A percentile compares a stretch with the other conserved stretches of the same genome.
phyloP scores from a whole-genome alignment of 2,113 vertebrate genomes.

The Etheostoma cragini region DNA sequence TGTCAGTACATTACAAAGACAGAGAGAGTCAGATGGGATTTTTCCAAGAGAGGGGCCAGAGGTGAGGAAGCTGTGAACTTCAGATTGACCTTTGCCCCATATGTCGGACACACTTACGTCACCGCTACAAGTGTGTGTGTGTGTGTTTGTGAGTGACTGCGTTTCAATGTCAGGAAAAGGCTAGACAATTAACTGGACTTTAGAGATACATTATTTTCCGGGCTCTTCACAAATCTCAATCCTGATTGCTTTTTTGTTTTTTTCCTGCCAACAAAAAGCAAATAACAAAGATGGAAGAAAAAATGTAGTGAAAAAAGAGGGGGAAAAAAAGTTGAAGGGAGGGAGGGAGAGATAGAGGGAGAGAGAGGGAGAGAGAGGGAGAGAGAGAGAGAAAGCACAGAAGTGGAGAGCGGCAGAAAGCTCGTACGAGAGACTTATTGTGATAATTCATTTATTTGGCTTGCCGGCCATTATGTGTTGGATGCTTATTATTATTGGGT shows the following conservation, averaged over 20 bases:
- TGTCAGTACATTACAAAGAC: conserved; percentile 55
- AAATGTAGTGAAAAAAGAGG: conserved; percentile 13
- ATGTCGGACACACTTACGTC: conserved; percentile 67
- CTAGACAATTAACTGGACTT: conserved; percentile 32
- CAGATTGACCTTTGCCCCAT: conserved; percentile 64
- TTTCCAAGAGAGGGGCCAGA: conserved; percentile 48
- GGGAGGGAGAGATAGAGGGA: conserved; percentile 5
- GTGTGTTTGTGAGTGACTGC: conserved; percentile 34
- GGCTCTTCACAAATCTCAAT: conserved; percentile 5
- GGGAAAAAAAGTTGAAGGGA: neutral
- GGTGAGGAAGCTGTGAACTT: conserved; percentile 74
- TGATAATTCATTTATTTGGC: conserved; percentile 83
- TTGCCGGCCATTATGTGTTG: conserved; percentile 73
- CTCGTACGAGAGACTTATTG: conserved; percentile 73
- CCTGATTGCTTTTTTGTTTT: conserved; percentile 22
- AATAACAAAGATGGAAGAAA: conserved; percentile 20
- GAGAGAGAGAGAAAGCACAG: conserved; percentile 7
- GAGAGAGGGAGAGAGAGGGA: neutral
- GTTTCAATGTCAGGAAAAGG: conserved; percentile 26
- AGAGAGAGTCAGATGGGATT: conserved; percentile 83
- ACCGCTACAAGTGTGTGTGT: conserved; percentile 41
- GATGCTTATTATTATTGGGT: conserved; percentile 83
- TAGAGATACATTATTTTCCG: conserved; percentile 35
- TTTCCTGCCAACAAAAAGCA: conserved; percentile 47
- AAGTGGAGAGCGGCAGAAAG: conserved; percentile 37